Evolutionary conservation across 2,113 vertebrate genomes (phyloP).

Genomic region (Rhinolophus sinicus): DNA sequence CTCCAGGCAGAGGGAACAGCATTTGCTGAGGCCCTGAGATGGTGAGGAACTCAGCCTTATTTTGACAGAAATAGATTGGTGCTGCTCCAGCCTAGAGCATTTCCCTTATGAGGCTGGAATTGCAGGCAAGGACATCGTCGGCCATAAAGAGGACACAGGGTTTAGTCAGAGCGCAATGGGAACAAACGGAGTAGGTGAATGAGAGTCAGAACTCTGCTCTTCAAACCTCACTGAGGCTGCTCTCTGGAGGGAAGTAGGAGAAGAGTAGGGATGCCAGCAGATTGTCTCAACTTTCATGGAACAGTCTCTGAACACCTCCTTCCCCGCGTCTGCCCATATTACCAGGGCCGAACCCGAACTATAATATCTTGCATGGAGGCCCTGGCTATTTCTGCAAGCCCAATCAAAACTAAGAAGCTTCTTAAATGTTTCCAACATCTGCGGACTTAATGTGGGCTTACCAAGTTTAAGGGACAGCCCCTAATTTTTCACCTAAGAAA

Average conservation of each 20-base stretch:
- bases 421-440: background rate
- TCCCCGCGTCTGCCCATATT: background rate
- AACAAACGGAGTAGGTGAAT: fast-evolving
- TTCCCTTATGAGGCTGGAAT: background rate
- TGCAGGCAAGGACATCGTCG: fast-evolving
- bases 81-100: background rate
- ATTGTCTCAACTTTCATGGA: no score
- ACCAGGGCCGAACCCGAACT: background rate
- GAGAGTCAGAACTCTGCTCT: background rate
- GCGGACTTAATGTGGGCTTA: background rate
- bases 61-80: background rate
- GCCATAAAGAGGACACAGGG: fast-evolving
- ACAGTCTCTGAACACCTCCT: no score
- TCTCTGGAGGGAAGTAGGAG: no score
- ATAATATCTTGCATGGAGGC: no score
- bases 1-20: background rate
- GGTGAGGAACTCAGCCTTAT: background rate
- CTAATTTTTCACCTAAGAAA: background rate
- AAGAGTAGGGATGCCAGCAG: background rate
- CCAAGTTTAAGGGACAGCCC: background rate
- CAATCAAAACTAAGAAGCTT: background rate
- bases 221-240: background rate
- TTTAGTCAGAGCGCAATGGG: background rate
- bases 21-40: background rate
- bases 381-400: background rate